A percentile compares a stretch with the other conserved stretches of the same genome.
Evolutionary conservation across 2,113 vertebrate species (phyloP).

Genomic region (Patagioenas fasciata): DNA sequence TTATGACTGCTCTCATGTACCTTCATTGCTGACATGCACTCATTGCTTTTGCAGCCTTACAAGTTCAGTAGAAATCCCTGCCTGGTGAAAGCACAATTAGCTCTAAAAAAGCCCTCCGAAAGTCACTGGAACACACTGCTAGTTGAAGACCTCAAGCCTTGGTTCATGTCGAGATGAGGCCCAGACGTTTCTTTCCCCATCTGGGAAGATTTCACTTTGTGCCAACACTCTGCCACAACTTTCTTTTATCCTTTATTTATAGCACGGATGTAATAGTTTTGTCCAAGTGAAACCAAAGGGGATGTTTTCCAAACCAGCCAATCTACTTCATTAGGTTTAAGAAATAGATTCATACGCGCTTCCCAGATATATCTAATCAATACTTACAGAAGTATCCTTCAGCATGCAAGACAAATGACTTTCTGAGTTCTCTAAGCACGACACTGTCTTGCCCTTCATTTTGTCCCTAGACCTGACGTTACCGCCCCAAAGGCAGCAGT

Average conservation of each 20-base stretch:
- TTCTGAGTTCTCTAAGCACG: not conserved
- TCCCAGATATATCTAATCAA: not conserved
- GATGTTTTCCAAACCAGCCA: not conserved
- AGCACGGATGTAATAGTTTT: not conserved
- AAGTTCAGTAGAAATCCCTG: conserved; percentile 36
- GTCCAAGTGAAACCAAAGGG: not conserved
- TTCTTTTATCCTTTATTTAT: conserved; percentile 32
- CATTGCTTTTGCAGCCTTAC: conserved; percentile 23
- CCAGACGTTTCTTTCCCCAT: conserved; percentile 59
- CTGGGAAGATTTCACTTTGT: conserved; percentile 30
- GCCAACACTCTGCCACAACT: conserved; percentile 44
- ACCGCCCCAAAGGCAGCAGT: not conserved
- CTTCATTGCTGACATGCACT: conserved; percentile 16
- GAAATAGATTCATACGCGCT: not conserved
- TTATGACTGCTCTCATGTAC: not conserved
- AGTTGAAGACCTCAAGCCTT: conserved; percentile 33
- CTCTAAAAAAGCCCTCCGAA: conserved; percentile 34
- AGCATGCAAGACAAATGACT: not conserved
- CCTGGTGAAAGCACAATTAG: conserved; percentile 48
- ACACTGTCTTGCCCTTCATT: not conserved
- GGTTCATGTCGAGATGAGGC: conserved; percentile 27
- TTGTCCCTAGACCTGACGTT: not conserved
- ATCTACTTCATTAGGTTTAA: not conserved
- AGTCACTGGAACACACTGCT: conserved; percentile 43
- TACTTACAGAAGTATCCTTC: not conserved